Percentiles rank a stretch among this genome's conserved stretches.
These are phyloP conservation scores for Drosophila kanekoi DNA, from an alignment of 2,888 invertebrate species.

Conservation along the genomic window DNA sequence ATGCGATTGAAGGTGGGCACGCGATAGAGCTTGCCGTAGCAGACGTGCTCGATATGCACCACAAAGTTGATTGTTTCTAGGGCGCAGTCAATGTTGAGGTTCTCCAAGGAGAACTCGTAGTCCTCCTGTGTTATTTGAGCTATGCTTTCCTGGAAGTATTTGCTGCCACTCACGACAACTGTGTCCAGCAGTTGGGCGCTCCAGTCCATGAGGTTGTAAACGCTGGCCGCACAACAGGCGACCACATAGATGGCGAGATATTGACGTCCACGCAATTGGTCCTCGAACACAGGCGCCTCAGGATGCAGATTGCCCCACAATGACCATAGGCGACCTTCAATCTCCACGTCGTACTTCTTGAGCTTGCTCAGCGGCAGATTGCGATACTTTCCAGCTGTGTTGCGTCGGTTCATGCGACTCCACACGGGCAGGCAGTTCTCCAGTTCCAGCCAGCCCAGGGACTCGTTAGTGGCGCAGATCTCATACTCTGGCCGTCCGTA, in stretches of 20 bases:
- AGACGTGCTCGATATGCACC: conserved; percentile 87
- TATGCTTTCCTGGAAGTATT: conserved; percentile 86
- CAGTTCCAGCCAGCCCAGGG: conserved; percentile 81
- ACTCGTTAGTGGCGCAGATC: conserved; percentile 81
- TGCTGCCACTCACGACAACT: conserved; percentile 87
- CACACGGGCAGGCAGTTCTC: conserved; percentile 82
- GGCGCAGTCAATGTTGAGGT: conserved; percentile 86
- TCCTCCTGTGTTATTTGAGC: conserved; percentile 86
- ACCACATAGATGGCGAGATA: conserved; percentile 87
- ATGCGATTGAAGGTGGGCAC: conserved; percentile 85
- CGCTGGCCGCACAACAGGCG: conserved; percentile 87
- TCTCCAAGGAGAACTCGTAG: conserved; percentile 87
- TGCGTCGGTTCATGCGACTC: conserved; percentile 82
- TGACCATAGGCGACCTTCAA: conserved; percentile 89
- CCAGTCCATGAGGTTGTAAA: conserved; percentile 88
- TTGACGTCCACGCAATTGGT: conserved; percentile 88
- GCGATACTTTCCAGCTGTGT: conserved; percentile 78
- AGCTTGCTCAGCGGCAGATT: conserved; percentile 85
- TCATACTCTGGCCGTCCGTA: conserved; percentile 68
- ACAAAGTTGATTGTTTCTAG: conserved; percentile 87
- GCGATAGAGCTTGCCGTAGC: conserved; percentile 88
- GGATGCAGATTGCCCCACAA: conserved; percentile 89
- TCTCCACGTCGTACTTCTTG: conserved; percentile 88
- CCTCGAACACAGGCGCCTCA: conserved; percentile 86
- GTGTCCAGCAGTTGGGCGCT: conserved; percentile 88